Evolutionary conservation across 2,797 vertebrate genomes (phyloP).

Genomic region (Lutra lutra): DNA sequence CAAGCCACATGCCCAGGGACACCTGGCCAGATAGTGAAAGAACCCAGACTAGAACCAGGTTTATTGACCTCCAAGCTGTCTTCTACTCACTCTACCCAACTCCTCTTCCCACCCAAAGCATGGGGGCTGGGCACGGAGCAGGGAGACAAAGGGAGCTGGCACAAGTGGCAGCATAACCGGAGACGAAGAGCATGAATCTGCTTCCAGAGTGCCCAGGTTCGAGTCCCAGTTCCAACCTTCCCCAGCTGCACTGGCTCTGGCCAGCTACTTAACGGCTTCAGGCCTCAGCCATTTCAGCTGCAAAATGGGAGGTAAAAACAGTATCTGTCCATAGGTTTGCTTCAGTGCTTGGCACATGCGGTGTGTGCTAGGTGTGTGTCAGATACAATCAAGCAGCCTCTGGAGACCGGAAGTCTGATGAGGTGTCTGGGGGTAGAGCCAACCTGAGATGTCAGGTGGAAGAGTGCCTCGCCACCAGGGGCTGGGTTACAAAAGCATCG

Average conservation of each 20-base stretch:
- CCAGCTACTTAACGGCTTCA: background rate
- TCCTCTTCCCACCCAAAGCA: background rate
- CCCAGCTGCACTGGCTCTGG: background rate
- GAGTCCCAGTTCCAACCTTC: background rate
- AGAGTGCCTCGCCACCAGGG: background rate
- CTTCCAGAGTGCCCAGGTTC: background rate
- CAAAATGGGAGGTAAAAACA: background rate
- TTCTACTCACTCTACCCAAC: background rate
- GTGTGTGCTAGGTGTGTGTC: background rate
- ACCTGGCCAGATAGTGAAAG: background rate
- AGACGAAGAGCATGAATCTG: background rate
- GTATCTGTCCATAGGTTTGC: background rate
- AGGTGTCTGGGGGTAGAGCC: background rate
- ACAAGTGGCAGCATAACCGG: background rate
- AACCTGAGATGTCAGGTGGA: background rate
- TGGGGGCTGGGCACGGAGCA: background rate
- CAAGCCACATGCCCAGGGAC: background rate
- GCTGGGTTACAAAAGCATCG: background rate
- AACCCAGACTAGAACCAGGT: background rate
- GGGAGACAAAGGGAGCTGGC: background rate
- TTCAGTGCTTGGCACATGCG: background rate
- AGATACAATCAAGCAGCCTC: background rate
- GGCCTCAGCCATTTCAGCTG: background rate
- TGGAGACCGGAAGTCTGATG: background rate
- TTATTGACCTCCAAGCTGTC: background rate